Conservation (phyloP, 2,113 vertebrate species). For the Ceyx melanurus region DNA sequence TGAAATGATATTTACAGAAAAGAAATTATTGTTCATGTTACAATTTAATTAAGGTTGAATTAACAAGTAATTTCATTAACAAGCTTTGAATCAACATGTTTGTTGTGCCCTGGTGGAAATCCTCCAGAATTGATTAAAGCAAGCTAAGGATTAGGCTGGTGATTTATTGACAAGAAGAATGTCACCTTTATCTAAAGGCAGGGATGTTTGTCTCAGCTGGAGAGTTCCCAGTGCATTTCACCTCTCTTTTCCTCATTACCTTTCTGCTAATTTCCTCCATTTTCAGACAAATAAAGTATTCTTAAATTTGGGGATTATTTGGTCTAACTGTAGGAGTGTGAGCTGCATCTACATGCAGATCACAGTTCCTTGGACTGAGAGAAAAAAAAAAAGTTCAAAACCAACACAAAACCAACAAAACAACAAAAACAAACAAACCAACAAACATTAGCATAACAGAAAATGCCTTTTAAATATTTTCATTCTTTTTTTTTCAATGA, state of each 20-base stretch:
- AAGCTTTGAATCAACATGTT: not conserved
- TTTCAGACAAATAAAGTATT: not conserved
- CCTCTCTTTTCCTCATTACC: not conserved
- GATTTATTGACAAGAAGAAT: constrained; percentile 62
- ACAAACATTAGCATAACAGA: not conserved
- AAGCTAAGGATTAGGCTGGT: constrained; percentile 60
- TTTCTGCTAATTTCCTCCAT: not conserved
- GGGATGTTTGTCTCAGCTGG: constrained; percentile 2
- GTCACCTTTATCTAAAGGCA: constrained; percentile 41
- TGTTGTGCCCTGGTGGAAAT: constrained; percentile 43
- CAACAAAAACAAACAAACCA: not conserved
- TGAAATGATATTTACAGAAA: constrained; percentile 15
- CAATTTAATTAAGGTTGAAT: constrained; percentile 53
- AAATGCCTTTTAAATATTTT: not conserved
- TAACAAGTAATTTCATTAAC: constrained; percentile 38
- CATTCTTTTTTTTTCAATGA: not conserved
- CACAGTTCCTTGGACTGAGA: not conserved
- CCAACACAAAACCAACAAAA: not conserved
- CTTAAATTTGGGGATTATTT: not conserved
- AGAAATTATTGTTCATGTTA: constrained; percentile 44
- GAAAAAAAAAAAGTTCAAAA: not conserved
- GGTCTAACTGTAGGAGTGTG: not conserved
- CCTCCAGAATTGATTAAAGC: constrained; percentile 45
- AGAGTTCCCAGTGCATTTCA: not conserved
- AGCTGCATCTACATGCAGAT: not conserved